A percentile compares a stretch with the other conserved stretches of the same genome.
Conservation (phyloP, 2,797 vertebrate species). For the Mico argentatus region DNA sequence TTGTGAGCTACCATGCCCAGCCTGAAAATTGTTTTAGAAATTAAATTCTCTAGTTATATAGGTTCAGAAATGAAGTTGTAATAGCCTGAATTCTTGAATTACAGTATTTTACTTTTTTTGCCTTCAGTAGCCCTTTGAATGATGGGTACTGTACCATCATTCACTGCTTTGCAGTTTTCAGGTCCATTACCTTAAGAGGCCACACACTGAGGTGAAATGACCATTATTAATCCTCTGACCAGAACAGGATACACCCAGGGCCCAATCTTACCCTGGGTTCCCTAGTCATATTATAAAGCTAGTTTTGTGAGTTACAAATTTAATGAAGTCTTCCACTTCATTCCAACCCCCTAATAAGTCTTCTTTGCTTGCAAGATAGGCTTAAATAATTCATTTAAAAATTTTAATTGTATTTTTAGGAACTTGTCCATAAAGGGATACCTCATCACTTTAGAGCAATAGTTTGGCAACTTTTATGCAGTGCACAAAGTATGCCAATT, state of each 20-base stretch:
- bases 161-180: not conserved
- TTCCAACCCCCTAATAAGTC: not conserved
- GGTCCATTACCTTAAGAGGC: not conserved
- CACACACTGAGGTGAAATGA: not conserved
- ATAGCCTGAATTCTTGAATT: constrained; percentile 6
- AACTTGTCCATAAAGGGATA: constrained; percentile 97
- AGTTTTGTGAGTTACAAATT: constrained; percentile 11
- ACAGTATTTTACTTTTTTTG: constrained; percentile 26
- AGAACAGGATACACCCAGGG: not conserved
- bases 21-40: constrained; percentile 40
- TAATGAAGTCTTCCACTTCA: not conserved
- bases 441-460: constrained; percentile 99
- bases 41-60: constrained; percentile 34
- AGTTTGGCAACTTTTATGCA: constrained; percentile 97
- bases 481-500: constrained; percentile 96
- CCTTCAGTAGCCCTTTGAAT: not conserved
- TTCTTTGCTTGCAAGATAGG: not conserved
- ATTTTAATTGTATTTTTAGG: constrained; percentile 85
- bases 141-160: not conserved
- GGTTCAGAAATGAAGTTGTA: constrained; percentile 37
- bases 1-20: not conserved
- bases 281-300: not conserved
- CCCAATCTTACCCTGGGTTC: not conserved
- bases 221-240: not conserved
- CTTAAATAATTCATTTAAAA: not conserved